Conservation (phyloP, 2,888 invertebrate species). For the Drosophila kambysellisi region DNA sequence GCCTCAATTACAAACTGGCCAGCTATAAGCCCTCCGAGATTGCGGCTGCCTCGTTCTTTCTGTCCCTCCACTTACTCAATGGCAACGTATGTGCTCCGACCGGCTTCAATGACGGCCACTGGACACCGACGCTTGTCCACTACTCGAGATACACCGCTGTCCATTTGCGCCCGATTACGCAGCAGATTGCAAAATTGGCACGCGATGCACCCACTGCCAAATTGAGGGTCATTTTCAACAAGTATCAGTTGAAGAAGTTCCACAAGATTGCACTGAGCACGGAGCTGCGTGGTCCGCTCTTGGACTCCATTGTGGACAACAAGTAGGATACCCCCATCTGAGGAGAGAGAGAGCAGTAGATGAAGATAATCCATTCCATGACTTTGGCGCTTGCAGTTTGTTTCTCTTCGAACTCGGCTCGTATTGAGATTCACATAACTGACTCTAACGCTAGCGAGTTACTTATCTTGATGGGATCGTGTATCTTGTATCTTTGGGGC, state of each 20-base stretch:
- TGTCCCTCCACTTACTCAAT: conserved; percentile 82
- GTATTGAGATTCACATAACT: conserved; percentile 1
- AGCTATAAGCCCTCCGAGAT: conserved; percentile 92
- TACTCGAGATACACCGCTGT: conserved; percentile 91
- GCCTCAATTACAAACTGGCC: conserved; percentile 92
- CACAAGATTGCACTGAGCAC: conserved; percentile 88
- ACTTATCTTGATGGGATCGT: conserved; percentile 39
- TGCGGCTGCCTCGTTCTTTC: conserved; percentile 83
- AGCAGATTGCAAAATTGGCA: conserved; percentile 81
- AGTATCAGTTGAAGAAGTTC: conserved; percentile 87
- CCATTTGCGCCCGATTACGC: too few species aligned
- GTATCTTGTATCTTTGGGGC: conserved; percentile 8
- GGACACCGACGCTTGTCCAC: conserved; percentile 84
- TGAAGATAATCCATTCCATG: too few species aligned
- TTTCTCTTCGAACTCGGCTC: not conserved
- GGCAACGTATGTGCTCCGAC: conserved; percentile 65
- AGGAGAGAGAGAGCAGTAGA: not conserved
- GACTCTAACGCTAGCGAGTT: conserved; percentile 6
- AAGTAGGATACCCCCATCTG: conserved; percentile 27
- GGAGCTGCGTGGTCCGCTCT: conserved; percentile 85
- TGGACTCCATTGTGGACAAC: conserved; percentile 78
- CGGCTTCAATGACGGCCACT: too few species aligned
- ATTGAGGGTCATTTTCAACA: conserved; percentile 89
- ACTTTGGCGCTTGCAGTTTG: conserved; percentile 20
- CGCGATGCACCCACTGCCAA: conserved; percentile 89